Base-by-base conservation (phyloP, 2,797 vertebrate genomes). In the Paedocypris micromegethes region DNA sequence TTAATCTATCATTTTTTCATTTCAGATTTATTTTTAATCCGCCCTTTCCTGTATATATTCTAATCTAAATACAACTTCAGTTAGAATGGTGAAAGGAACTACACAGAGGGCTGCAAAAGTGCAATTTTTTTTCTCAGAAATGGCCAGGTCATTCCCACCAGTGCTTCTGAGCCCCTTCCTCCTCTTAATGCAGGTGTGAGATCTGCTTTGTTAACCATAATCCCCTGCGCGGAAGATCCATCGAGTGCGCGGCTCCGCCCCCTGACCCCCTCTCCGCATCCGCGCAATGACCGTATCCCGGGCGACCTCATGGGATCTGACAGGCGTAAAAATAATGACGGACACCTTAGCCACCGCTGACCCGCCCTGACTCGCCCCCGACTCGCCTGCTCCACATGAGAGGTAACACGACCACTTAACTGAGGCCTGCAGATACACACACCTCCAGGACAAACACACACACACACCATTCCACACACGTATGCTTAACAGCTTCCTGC, bases 281-380 rank as follows among this genome's bases (percentile, higher is more conserved):
- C 9, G n/a, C 85, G 91, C 89, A 87, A 88, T 90, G 92, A 89
- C 90, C 89, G 83, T 91, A 93, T 92, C 90, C 89, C 88, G 84
- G 78, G 85, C 82, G 91, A 86, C 87, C 91, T 95, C 93, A 98
- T 95, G 88, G 87, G 88, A 97, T 95, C 93, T 73, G 95, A 98
- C 95, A 98, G 87, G 95, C 93, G 94, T 94, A 98, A 98, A 98
- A 98, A 98, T 98, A 98, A 98, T 98, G 95, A 98, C 94, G 91
- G 93, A 96, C 94, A 94, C 91, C 93, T 96, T 92, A 92, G 61
- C 64, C 43, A 50, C 45, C 4, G 53, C 59, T 79, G 73, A 93
- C 93, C 94, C 84, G 88, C 86, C 87, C 87, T 94, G 94, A 94
- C 93, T 93, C 87, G 91, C 91, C 90, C 91, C 84, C 87, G 85